Percentiles rank a stretch among this genome's conserved stretches.
Conservation (phyloP, 2,888 invertebrate genomes). For the Tetrapedia diversipes region DNA sequence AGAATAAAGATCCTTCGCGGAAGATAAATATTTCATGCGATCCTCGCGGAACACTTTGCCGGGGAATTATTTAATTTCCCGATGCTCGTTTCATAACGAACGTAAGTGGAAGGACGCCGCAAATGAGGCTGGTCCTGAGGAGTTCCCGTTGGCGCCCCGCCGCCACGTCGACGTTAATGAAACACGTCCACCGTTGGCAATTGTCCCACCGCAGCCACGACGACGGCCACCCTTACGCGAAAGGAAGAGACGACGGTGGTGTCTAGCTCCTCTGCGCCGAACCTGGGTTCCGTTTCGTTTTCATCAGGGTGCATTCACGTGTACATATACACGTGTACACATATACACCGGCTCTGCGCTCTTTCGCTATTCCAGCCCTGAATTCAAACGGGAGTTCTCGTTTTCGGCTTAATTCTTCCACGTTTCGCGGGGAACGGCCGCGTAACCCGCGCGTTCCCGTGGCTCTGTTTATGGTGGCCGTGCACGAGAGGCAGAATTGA, state of each 20-base stretch:
- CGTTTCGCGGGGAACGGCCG: not conserved
- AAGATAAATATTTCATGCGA: too few relatives aligned
- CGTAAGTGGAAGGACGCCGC: conserved; percentile 30
- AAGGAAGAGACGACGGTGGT: conserved; percentile 58
- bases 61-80: conserved; percentile 35
- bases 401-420: conserved; percentile 40
- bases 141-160: conserved; percentile 52
- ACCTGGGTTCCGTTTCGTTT: conserved; percentile 60
- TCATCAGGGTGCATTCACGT: conserved; percentile 64
- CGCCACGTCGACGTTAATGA: conserved; percentile 76
- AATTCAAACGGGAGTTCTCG: conserved; percentile 65
- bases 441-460: conserved; percentile 4
- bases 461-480: conserved; percentile 7
- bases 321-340: too few relatives aligned
- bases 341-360: conserved; percentile 40
- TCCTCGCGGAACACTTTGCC: conserved; percentile 8
- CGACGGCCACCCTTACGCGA: conserved; percentile 58
- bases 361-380: conserved; percentile 48
- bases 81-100: conserved; percentile 32
- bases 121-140: conserved; percentile 32
- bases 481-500: conserved; percentile 22
- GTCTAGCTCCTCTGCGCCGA: conserved; percentile 36
- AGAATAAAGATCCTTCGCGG: too few relatives aligned
- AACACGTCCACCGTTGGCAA: conserved; percentile 77
- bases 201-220: conserved; percentile 73